Evolutionary conservation across 2,113 vertebrate genomes (phyloP).

Genomic region (Benthochromis sp.): DNA sequence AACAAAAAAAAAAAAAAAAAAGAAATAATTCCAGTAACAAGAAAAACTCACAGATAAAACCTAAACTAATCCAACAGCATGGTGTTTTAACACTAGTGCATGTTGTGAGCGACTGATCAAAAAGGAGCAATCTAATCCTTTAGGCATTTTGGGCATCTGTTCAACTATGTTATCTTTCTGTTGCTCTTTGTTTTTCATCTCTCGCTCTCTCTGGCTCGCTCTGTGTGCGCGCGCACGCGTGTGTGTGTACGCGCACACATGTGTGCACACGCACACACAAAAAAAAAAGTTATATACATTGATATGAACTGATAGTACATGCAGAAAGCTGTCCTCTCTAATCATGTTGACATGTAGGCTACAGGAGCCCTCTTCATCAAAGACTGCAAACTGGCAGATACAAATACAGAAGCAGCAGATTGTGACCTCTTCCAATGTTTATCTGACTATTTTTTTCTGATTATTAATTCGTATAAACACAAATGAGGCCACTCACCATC

Average conservation of each 20-base stretch:
- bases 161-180: conserved; percentile 15
- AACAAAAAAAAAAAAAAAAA: conserved; percentile 38
- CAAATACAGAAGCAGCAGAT: background rate
- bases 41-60: conserved; percentile 41
- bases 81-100: conserved; percentile 45
- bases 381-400: background rate
- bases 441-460: background rate
- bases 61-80: conserved; percentile 35
- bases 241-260: fast-evolving
- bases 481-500: background rate
- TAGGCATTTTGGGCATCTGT: conserved; percentile 36
- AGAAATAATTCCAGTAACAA: background rate
- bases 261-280: background rate
- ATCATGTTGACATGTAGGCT: background rate
- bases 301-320: background rate
- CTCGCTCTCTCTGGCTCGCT: background rate
- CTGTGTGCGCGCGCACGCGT: too few species aligned
- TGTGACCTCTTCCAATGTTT: background rate
- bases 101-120: conserved; percentile 41
- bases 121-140: conserved; percentile 57
- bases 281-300: background rate
- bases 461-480: background rate
- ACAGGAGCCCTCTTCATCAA: background rate
- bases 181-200: background rate
- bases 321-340: conserved; percentile 2